Evolutionary conservation across 2,888 invertebrate species (phyloP).

Genomic region (Aspidapion aeneum): DNA sequence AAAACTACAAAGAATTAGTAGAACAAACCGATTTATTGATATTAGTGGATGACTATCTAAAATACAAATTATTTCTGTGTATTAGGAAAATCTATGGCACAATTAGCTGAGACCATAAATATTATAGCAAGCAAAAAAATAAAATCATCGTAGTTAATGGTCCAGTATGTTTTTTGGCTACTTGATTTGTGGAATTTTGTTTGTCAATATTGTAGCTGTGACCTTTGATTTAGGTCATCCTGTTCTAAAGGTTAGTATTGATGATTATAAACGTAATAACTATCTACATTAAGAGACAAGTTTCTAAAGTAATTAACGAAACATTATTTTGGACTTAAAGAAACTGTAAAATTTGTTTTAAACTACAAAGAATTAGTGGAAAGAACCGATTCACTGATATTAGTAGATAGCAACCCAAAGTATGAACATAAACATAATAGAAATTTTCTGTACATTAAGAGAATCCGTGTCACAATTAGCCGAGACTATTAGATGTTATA

Average conservation of each 20-base stretch:
- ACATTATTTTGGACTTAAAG: background rate
- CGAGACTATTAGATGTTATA: too few relatives aligned
- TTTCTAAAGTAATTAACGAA: background rate
- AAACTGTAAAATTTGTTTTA: constrained; percentile 37
- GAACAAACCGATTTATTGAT: constrained; percentile 53
- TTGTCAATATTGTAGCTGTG: constrained; percentile 53
- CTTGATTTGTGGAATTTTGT: background rate
- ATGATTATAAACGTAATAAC: too few relatives aligned
- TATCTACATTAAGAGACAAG: too few relatives aligned
- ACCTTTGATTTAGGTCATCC: constrained; percentile 53
- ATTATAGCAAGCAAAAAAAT: background rate
- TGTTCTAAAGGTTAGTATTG: constrained; percentile 21
- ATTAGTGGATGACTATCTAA: constrained; percentile 48
- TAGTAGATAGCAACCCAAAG: constrained; percentile 47
- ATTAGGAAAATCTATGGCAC: too few relatives aligned
- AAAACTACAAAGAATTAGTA: constrained; percentile 50
- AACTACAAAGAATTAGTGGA: constrained; percentile 50
- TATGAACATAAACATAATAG: too few relatives aligned
- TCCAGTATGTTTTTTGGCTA: background rate
- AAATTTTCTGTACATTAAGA: too few relatives aligned
- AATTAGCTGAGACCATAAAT: background rate
- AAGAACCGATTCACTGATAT: constrained; percentile 52
- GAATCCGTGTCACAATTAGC: too few relatives aligned
- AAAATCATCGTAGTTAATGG: background rate
- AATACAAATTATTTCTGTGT: background rate